These are phyloP conservation scores for Marcusenius ussheri DNA, from an alignment of 2,113 vertebrate species.

Conservation along the genomic window DNA sequence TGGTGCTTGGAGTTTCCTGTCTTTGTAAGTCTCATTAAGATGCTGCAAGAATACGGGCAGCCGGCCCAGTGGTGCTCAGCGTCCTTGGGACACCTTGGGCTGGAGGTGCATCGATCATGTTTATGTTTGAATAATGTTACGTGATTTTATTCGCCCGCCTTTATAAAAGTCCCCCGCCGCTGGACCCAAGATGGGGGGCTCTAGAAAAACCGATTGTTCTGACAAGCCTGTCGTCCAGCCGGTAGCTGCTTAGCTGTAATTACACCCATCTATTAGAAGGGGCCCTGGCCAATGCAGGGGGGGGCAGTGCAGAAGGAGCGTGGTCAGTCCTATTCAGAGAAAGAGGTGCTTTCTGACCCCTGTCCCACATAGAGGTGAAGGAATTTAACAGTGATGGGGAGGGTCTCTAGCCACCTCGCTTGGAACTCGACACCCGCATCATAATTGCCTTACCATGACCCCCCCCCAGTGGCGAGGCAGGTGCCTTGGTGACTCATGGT, in stretches of 20 bases:
- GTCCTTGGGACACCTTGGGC: not conserved
- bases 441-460: conserved; percentile 19
- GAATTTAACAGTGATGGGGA: conserved; percentile 19
- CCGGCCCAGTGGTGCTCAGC: not conserved
- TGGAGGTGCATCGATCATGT: not conserved
- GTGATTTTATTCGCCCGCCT: not conserved
- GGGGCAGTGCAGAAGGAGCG: not conserved
- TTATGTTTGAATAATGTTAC: not conserved
- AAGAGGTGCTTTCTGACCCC: not conserved
- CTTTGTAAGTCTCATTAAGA: not conserved
- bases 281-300: not conserved
- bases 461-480: not conserved
- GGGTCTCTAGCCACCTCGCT: not conserved
- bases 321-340: not conserved
- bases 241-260: not conserved
- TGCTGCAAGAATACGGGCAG: not conserved
- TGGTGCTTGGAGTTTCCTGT: not conserved
- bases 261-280: not conserved
- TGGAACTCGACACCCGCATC: conserved; percentile 18
- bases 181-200: not conserved
- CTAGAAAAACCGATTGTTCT: not conserved
- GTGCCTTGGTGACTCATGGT: not conserved
- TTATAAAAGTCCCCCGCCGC: not conserved
- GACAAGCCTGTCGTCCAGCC: not conserved
- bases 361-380: not conserved